phyloP scores from a whole-genome alignment of 1,140 invertebrate genomes.

The Pissodes strobi region DNA sequence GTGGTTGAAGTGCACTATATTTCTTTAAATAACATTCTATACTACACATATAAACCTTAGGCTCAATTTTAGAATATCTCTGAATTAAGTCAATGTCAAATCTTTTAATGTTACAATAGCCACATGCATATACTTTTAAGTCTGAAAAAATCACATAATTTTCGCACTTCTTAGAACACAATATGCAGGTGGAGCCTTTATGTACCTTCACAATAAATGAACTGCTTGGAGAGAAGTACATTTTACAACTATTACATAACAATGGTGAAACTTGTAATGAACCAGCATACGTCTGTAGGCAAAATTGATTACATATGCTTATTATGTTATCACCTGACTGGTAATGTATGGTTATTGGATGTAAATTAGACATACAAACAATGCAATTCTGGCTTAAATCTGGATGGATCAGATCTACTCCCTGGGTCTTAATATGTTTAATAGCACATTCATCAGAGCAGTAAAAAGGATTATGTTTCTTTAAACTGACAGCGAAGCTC shows the following conservation, averaged over 20 bases:
- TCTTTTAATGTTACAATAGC: slow-evolving; percentile 92
- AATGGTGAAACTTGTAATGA: background rate
- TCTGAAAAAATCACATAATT: slow-evolving; percentile 83
- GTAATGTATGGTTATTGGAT: background rate
- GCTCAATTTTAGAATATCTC: slow-evolving; percentile 61
- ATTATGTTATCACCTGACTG: background rate
- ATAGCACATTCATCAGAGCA: background rate
- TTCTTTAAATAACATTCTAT: slow-evolving; percentile 11
- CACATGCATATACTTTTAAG: slow-evolving; percentile 71
- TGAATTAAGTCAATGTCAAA: slow-evolving; percentile 96
- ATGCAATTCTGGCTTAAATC: background rate
- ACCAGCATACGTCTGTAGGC: background rate
- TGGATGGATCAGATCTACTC: background rate
- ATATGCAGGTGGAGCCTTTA: slow-evolving; percentile 50
- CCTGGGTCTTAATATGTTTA: background rate
- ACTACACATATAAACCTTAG: background rate
- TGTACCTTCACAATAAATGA: background rate
- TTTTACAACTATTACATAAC: background rate
- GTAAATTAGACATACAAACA: background rate
- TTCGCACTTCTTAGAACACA: slow-evolving; percentile 83
- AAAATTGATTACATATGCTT: background rate
- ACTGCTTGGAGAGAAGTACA: background rate
- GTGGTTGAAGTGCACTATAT: background rate
- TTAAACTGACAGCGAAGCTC: background rate
- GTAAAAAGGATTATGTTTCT: background rate